phyloP scores from a whole-genome alignment of 2,888 invertebrate genomes.

The Gonocerus acuteangulatus region DNA sequence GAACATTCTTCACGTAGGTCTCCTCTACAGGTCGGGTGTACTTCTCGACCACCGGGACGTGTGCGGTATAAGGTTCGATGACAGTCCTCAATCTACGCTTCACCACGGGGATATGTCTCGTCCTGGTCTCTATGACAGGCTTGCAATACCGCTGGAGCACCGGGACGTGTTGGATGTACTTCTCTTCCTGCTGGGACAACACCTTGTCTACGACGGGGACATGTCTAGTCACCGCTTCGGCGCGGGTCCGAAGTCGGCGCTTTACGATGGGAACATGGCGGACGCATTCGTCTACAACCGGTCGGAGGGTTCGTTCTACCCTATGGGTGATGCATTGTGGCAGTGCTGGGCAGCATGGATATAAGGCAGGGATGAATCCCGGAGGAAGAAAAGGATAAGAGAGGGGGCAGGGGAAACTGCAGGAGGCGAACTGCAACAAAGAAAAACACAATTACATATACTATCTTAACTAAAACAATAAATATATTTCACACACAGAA shows the following conservation, averaged over 20 bases:
- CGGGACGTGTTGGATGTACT: conserved; percentile 27
- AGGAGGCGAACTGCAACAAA: conserved; percentile 14
- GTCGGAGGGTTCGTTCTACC: conserved; percentile 11
- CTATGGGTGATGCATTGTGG: conserved; percentile 28
- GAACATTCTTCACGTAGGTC: conserved; percentile 29
- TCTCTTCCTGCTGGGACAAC: conserved; percentile 27
- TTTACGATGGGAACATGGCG: conserved; percentile 30
- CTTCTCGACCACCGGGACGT: conserved; percentile 29
- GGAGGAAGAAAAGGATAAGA: conserved; percentile 6
- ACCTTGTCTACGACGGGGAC: conserved; percentile 29
- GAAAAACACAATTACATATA: too few species aligned
- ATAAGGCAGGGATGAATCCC: conserved; percentile 8
- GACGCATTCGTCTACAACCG: conserved; percentile 32
- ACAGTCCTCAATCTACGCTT: conserved; percentile 28
- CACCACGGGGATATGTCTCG: conserved; percentile 30
- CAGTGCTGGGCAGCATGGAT: neutral
- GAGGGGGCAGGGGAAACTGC: conserved; percentile 1
- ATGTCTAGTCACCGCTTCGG: conserved; percentile 26
- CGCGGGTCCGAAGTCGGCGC: conserved; percentile 19
- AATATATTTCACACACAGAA: too few species aligned
- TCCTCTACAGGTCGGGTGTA: conserved; percentile 32
- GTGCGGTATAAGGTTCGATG: conserved; percentile 32
- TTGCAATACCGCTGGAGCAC: conserved; percentile 22
- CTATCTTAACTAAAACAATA: neutral
- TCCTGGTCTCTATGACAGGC: conserved; percentile 29